These are phyloP conservation scores for Aphelinus atriplicis DNA, from an alignment of 1,140 invertebrate species.

Conservation along the genomic window DNA sequence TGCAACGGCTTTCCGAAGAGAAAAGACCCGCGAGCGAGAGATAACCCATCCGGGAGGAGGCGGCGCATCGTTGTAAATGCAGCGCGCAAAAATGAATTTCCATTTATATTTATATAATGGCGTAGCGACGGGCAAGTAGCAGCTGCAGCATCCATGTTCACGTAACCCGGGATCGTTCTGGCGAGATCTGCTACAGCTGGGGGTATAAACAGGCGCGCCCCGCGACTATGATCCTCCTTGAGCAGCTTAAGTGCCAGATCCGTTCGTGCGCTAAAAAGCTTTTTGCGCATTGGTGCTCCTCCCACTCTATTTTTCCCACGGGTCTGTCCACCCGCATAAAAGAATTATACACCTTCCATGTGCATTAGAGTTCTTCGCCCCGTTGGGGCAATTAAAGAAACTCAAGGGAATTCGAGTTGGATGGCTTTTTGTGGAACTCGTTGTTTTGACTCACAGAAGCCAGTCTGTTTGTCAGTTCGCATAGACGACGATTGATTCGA, in stretches of 20 bases:
- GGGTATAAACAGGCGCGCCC: constrained; percentile 24
- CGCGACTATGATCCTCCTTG: constrained; percentile 45
- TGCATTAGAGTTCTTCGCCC: no score
- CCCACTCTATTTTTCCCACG: constrained; percentile 29
- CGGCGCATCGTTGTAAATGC: neutral
- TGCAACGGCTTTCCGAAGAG: neutral
- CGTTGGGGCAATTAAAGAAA: no score
- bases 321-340: constrained; percentile 17
- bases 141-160: no score
- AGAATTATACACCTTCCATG: constrained; percentile 26
- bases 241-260: constrained; percentile 47
- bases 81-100: constrained; percentile 22
- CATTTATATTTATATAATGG: constrained; percentile 29
- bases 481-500: no score
- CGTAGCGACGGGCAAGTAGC: no score
- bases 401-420: no score
- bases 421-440: no score
- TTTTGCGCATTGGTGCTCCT: constrained; percentile 21
- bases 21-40: neutral
- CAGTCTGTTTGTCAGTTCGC: no score
- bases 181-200: neutral
- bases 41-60: constrained; percentile 6
- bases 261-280: constrained; percentile 31
- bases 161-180: no score
- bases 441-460: no score